These are phyloP conservation scores for Sorex araneus DNA, from an alignment of 2,113 vertebrate genomes.

Conservation along the genomic window DNA sequence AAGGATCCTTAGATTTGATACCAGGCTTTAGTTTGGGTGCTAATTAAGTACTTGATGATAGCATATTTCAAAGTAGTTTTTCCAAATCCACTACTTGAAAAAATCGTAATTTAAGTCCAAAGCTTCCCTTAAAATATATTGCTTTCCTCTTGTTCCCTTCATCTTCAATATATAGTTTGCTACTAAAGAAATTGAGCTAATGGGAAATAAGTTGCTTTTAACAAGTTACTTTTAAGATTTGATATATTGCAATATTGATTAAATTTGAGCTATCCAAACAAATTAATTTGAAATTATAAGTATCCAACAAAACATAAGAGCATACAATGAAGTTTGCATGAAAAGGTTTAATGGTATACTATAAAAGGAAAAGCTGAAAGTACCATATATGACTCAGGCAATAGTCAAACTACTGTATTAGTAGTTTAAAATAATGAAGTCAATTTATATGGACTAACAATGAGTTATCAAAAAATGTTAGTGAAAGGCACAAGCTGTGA, in stretches of 20 bases:
- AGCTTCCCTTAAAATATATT: constrained; percentile 19
- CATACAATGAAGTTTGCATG: no score
- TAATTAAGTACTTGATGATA: background rate
- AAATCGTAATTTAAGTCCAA: constrained; percentile 1
- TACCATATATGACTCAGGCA: no score
- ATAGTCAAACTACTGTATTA: no score
- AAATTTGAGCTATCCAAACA: background rate
- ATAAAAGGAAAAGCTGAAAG: no score
- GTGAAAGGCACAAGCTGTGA: no score
- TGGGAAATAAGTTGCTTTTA: constrained; percentile 46
- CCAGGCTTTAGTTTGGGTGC: background rate
- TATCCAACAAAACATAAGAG: constrained; percentile 46
- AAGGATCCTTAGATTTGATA: background rate
- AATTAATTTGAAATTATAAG: constrained; percentile 33
- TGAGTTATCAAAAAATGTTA: no score
- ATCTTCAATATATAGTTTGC: background rate
- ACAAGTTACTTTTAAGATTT: constrained; percentile 45
- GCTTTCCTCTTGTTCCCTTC: background rate
- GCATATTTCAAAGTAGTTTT: constrained; percentile 33
- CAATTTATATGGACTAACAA: no score
- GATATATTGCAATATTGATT: background rate
- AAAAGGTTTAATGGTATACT: no score
- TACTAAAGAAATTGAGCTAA: constrained; percentile 58
- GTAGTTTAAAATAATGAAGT: no score
- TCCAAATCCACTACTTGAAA: constrained; percentile 1